Evolutionary conservation across 1,140 invertebrate species (phyloP), one percentile per base, ranked within the genome.

Genomic region (Cydia splendana): DNA sequence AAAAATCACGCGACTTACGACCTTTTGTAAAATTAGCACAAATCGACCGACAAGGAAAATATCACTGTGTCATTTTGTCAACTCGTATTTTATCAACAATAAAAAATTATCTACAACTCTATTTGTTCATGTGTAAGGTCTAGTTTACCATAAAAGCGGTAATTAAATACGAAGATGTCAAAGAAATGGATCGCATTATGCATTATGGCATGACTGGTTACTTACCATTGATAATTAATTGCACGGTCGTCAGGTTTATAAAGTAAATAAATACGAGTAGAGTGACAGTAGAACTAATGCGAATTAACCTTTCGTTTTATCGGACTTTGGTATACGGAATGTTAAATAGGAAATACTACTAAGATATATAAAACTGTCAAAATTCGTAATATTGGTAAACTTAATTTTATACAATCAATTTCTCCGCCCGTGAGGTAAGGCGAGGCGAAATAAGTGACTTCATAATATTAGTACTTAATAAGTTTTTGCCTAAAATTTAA

Each of bases 221-320:
- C 20, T 57, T 57, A 57, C n/a, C 53, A 57, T 20, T 57, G 53
- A 57, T 57, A 57, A 57, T 57, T 57, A 18, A 57, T 57, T 57
- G 53, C 53, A 57, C 18, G 53, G 53, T 57, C 53, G 53, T 18
- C 15, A 18, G 5, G 53, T 20, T 57, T 20, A 7, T n/a, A 7
- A 57, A 57, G 7, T 18, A 18, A 57, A 57, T 57, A 51, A 48
- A 15, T 42, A 42, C 7, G 38, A 42, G 38, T 51, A 57, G 18
- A 53, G 51, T 57, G 15, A 57, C 6, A 57, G 53, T 57, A 51
- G 3, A 51, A 15, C 48, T 15, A 51, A 57, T 18, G 5, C 15
- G 15, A 57, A 7, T 57, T 6, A 57, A 7, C 15, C n/a, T 57
- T 57, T 15, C 12, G 3, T n/a, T n/a, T 6, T n/a, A 51, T 15